Conservation (phyloP, 2,113 vertebrate genomes). For the Sturnus vulgaris region DNA sequence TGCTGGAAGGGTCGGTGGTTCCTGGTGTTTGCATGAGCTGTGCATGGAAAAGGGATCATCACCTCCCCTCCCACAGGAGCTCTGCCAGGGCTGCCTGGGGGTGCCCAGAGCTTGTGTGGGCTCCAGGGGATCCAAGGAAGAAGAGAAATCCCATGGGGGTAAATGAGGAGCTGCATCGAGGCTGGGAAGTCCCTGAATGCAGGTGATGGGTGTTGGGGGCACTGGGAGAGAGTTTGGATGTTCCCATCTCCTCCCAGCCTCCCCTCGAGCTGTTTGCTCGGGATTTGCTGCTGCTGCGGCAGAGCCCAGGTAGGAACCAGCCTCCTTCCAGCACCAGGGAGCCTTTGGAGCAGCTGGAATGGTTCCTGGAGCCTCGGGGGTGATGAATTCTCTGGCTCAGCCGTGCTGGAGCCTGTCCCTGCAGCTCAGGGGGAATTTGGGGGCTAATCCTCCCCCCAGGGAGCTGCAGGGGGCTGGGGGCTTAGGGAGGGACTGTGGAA, state of each 20-base stretch:
- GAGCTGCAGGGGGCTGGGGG: not conserved
- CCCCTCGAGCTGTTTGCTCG: not conserved
- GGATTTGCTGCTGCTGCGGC: not conserved
- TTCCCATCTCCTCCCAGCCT: not conserved
- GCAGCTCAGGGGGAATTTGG: not conserved
- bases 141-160: not conserved
- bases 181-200: not conserved
- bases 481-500: not conserved
- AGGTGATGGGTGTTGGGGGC: not conserved
- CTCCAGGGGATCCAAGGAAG: not conserved
- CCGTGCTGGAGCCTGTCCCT: not conserved
- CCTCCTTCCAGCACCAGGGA: not conserved
- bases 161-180: rapidly evolving
- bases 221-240: rapidly evolving
- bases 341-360: rapidly evolving
- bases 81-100: not conserved
- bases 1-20: not conserved
- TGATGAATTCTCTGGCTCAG: not conserved
- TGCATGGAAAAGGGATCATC: not conserved
- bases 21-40: not conserved
- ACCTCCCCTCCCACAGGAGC: not conserved
- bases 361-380: rapidly evolving
- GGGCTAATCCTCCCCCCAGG: not conserved
- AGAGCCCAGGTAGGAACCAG: not conserved
- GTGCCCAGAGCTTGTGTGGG: not conserved